A percentile compares a stretch with the other conserved stretches of the same genome.
Conservation (phyloP, 2,888 invertebrate species). For the Acholoe squamosa region DNA sequence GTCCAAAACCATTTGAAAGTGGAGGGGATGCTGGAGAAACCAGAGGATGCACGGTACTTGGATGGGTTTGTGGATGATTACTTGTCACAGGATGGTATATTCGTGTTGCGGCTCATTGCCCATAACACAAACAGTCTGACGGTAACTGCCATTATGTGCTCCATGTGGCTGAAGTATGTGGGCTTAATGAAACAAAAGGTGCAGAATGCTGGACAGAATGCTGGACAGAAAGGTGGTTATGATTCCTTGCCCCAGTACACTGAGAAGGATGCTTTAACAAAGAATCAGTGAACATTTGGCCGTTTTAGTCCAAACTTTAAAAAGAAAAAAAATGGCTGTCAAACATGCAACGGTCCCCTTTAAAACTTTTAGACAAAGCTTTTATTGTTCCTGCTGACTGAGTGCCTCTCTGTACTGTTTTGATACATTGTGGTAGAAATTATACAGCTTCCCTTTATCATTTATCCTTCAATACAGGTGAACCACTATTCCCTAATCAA, state of each 20-base stretch:
- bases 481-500: no score
- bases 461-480: no score
- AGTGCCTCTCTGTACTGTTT: no score
- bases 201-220: not conserved
- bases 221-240: not conserved
- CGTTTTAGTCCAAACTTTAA: no score
- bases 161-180: slow-evolving; percentile 21
- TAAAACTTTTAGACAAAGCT: no score
- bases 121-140: slow-evolving; percentile 65
- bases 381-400: no score
- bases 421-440: no score
- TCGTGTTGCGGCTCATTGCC: slow-evolving; percentile 69
- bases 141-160: slow-evolving; percentile 31
- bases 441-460: no score
- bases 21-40: not conserved
- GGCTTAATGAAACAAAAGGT: not conserved
- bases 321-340: no score
- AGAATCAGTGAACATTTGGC: not conserved
- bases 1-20: not conserved
- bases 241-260: not conserved
- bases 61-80: slow-evolving; percentile 65
- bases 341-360: no score
- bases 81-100: slow-evolving; percentile 69
- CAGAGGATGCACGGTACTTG: not conserved
- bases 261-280: not conserved